Base-by-base conservation (phyloP, 1,140 invertebrate genomes). In the Drosophila nannoptera region DNA sequence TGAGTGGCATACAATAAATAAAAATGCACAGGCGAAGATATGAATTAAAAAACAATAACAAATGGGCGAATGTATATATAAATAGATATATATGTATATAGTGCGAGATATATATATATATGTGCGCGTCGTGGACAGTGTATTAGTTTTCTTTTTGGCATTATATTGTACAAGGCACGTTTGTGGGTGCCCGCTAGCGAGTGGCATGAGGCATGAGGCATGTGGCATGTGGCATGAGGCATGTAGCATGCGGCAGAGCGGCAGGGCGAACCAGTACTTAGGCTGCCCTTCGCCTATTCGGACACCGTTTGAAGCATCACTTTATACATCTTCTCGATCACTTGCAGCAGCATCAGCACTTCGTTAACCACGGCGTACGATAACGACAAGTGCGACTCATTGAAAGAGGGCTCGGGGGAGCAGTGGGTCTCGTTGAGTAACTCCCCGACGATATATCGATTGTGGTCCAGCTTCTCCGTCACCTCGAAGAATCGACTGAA, bases 291-390 rank as follows among this genome's bases (percentile, higher is more conserved):
- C 38, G 11, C 22, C 22, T 22, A 22, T 40, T 40, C 4, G 11
- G 4, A 4, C 2, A 14, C 2, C 16, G 22, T 2, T 9, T 35
- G 7, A 35, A 60, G 33, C 43, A 77, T 63, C 2, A 16, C 2
- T 0, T 14, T 8, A 40, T 84, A 82, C 12, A 55, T 66, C 5
- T 36, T 6, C 52, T 60, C 31, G 0, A 75, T 7, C 0, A 82
- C 36, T 3, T 50, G 8, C 4, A 82, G 58, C 40, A 84, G 11
- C 7, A 55, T 45, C 6, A 73, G 46, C 9, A 49, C 42, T 48
- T 82, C 80, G 9, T 46, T 12, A 35, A 45, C 36, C 1, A 62
- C n/a, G 11, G 11, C 56, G 12, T 55, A 75, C 4, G 3, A 2
- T 29, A 6, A 14, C 7, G 54, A 4, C 3, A 4, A 4, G n/a